Percentiles rank a stretch among this genome's conserved stretches.
Conservation (phyloP, 1,140 invertebrate genomes). For the Glomeris maerens region DNA sequence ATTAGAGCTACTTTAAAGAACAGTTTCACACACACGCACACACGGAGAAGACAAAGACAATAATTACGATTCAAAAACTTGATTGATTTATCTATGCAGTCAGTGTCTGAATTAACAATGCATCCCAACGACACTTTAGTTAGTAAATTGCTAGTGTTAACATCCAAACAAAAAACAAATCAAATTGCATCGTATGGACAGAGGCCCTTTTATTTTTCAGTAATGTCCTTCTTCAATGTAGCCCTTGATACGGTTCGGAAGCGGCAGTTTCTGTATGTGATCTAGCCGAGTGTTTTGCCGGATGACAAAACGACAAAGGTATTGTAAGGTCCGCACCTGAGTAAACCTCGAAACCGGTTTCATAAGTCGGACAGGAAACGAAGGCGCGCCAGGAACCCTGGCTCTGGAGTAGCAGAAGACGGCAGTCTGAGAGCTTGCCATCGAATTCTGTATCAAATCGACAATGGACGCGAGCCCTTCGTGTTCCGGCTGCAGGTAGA, state of each 20-base stretch:
- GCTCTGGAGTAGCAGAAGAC: conserved; percentile 58
- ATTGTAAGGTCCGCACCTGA: conserved; percentile 54
- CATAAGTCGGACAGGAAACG: conserved; percentile 55
- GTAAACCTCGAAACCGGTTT: conserved; percentile 60
- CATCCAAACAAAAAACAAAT: no score
- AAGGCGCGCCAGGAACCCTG: conserved; percentile 45
- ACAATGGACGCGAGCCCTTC: conserved; percentile 50
- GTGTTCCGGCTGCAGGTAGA: conserved; percentile 47
- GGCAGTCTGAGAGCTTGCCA: conserved; percentile 48
- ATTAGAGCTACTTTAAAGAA: no score
- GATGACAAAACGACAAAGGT: conserved; percentile 62
- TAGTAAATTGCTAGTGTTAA: no score
- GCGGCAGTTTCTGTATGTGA: conserved; percentile 53
- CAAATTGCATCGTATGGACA: no score
- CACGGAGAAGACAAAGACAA: no score
- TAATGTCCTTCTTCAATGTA: conserved; percentile 46
- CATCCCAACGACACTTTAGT: no score
- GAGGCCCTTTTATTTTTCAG: conserved; percentile 24
- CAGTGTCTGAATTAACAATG: no score
- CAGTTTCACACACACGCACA: no score
- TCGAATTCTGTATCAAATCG: conserved; percentile 52
- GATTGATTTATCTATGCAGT: no score
- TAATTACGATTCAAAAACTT: no score
- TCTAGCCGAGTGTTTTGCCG: conserved; percentile 52
- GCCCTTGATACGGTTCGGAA: conserved; percentile 49